A percentile compares a stretch with the other conserved stretches of the same genome.
phyloP scores from a whole-genome alignment of 2,888 invertebrate species.

The Nomada goodeniana region DNA sequence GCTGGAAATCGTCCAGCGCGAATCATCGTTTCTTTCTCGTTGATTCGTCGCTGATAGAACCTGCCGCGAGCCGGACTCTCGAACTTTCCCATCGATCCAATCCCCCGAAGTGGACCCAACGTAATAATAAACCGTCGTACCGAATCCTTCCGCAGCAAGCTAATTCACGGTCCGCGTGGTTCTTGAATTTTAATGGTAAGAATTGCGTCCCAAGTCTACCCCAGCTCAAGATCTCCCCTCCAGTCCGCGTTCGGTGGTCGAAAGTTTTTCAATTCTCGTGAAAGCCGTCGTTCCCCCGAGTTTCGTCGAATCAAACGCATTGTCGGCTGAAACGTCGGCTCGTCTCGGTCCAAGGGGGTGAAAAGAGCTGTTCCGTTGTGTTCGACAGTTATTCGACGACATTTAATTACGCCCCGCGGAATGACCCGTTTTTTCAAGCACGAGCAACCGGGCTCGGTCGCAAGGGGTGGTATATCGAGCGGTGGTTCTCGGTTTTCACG shows the following conservation, averaged over 20 bases:
- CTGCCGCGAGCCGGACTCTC: neutral
- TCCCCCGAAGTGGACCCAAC: neutral
- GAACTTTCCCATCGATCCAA: neutral
- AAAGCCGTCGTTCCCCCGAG: neutral
- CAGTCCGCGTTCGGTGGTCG: neutral
- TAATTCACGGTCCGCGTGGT: neutral
- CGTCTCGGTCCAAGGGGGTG: neutral
- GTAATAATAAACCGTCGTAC: conserved; percentile 10
- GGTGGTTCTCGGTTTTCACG: conserved; percentile 22
- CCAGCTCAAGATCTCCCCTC: conserved; percentile 19
- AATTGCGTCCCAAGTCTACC: conserved; percentile 28
- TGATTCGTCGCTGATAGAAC: conserved; percentile 16
- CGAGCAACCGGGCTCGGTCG: neutral
- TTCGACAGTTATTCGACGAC: conserved; percentile 22
- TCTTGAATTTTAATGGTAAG: conserved; percentile 47
- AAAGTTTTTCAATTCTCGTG: conserved; percentile 53
- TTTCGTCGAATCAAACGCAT: conserved; percentile 26
- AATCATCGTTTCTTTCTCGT: conserved; percentile 23
- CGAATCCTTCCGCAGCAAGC: neutral
- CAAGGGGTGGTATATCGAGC: conserved; percentile 18
- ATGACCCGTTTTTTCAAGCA: conserved; percentile 26
- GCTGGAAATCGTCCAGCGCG: conserved; percentile 5
- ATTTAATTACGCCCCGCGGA: conserved; percentile 48
- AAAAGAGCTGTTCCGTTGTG: neutral
- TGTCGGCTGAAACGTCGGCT: conserved; percentile 6